phyloP scores from a whole-genome alignment of 2,797 vertebrate genomes.

The Eulemur coronatus region DNA sequence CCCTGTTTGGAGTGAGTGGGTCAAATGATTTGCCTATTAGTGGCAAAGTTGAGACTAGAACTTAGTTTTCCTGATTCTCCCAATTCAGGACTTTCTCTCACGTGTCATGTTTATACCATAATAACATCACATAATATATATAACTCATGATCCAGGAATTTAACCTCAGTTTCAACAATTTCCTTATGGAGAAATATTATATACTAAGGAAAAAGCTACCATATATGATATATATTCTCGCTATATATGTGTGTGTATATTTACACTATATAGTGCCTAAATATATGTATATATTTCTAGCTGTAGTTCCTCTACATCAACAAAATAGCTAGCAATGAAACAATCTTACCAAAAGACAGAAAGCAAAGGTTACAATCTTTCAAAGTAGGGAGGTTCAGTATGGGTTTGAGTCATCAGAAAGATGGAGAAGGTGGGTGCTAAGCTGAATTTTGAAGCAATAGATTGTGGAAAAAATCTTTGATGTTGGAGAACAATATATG shows the following conservation, averaged over 20 bases:
- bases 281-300: not conserved
- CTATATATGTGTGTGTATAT: accelerated
- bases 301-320: not conserved
- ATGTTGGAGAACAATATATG: not conserved
- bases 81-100: not conserved
- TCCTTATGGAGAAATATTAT: not conserved
- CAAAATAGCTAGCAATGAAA: not conserved
- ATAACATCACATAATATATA: not conserved
- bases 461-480: not conserved
- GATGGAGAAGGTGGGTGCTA: not conserved
- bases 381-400: not conserved
- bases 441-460: not conserved
- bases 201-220: not conserved
- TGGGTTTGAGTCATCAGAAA: not conserved
- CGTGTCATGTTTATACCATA: not conserved
- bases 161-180: not conserved
- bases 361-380: not conserved
- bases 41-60: not conserved
- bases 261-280: not conserved
- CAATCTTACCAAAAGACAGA: constrained; percentile 6
- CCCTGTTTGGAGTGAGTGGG: not conserved
- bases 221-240: not conserved
- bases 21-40: not conserved
- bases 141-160: not conserved
- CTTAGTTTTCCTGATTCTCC: not conserved